These are phyloP conservation scores for Osmerus mordax DNA, from an alignment of 2,113 vertebrate species.

Conservation along the genomic window DNA sequence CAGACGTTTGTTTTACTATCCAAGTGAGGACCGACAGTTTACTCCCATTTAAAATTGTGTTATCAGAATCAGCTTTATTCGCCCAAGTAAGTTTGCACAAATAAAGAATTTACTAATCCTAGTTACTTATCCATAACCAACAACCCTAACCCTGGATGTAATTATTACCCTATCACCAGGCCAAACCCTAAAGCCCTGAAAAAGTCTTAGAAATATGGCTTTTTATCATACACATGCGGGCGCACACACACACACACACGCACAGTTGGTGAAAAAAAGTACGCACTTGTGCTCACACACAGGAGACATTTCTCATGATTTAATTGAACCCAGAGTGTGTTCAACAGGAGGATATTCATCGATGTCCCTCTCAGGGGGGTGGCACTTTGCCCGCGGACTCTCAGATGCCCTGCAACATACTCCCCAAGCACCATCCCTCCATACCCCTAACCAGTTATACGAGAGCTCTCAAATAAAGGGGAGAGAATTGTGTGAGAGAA, in stretches of 20 bases:
- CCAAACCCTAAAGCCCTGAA: no score
- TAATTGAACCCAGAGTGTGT: slow-evolving; percentile 24
- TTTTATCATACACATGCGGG: neutral
- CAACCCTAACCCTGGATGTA: no score
- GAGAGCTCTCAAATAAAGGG: neutral
- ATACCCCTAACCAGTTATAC: slow-evolving; percentile 3
- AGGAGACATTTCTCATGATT: slow-evolving; percentile 26
- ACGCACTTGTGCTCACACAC: neutral
- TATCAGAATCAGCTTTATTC: neutral
- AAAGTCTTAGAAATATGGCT: neutral
- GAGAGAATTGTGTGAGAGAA: neutral
- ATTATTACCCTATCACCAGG: no score
- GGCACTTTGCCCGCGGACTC: slow-evolving; percentile 4
- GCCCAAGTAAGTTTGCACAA: neutral
- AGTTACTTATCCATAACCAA: no score
- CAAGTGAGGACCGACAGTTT: no score
- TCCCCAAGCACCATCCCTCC: slow-evolving; percentile 8
- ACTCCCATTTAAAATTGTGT: neutral
- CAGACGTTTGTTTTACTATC: no score
- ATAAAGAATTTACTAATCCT: neutral
- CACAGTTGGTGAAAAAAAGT: neutral
- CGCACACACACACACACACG: no score
- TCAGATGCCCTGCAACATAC: slow-evolving; percentile 13
- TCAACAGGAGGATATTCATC: slow-evolving; percentile 6
- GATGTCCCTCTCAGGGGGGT: neutral